Base-by-base conservation (phyloP, 2,113 vertebrate species). In the Lophotis ruficrista region DNA sequence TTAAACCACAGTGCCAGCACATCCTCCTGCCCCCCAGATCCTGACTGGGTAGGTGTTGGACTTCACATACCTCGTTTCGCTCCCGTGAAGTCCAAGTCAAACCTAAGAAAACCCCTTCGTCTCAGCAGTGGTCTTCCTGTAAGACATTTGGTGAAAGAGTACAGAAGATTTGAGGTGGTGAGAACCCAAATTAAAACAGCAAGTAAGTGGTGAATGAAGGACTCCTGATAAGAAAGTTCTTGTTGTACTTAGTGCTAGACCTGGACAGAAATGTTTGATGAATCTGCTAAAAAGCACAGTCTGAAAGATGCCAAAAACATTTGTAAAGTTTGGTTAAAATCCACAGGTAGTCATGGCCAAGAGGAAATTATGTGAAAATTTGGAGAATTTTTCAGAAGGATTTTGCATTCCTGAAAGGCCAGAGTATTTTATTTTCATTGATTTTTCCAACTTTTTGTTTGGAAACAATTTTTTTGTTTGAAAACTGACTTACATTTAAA, bases 31-130 rank as follows among this genome's bases (percentile, higher is more conserved):
- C n/a, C n/a, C 5, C 53, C 31, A 17, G 10, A 15, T 57, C 33
- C 45, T 41, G 23, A 9, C 35, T 2, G 2, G 13, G 21, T 10
- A 35, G 31, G 33, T 38, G 23, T 28, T 0, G 0, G 30, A 33
- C 37, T 47, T 75, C 3, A 27, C 2, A 0, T 27, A 27, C 66
- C 37, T n/a, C 4, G 0, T 30, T 78, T 53, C 72, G 54, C 61
- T 91, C 56, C 12, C 27, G 4, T 24, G 21, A 83, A 83, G 45
- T n/a, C 37, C 28, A 35, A 37, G 22, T 50, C 30, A 35, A 60
- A 47, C 45, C 35, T 12, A 30, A 47, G 58, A 83, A 80, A 70
- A 56, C 2, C n/a, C 54, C 28, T 62, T 92, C 1, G 0, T 14
- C 61, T 69, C 64, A 51, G 33, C 58, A 19, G 38, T 41, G 24